A percentile compares a stretch with the other conserved stretches of the same genome.
Conservation (phyloP, 2,888 invertebrate genomes). For the Strigamia maritima region DNA sequence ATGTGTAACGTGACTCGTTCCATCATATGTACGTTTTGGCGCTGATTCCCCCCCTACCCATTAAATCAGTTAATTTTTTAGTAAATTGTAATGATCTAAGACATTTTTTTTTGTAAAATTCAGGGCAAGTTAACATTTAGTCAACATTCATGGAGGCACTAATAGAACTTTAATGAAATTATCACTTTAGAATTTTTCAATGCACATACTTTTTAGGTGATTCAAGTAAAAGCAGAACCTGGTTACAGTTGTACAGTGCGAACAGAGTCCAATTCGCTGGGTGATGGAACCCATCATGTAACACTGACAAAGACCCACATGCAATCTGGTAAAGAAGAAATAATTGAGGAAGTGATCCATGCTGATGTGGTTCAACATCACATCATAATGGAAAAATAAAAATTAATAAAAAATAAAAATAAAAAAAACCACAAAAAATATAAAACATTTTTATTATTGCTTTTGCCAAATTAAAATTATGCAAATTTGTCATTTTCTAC, state of each 20-base stretch:
- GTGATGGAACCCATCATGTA: conserved; percentile 37
- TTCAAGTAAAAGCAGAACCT: conserved; percentile 37
- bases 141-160: no score
- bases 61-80: no score
- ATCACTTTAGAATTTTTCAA: no score
- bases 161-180: no score
- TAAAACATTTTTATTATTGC: no score
- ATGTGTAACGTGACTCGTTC: no score
- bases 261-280: conserved; percentile 34
- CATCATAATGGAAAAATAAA: conserved; percentile 36
- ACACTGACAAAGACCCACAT: conserved; percentile 33
- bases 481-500: neutral
- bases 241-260: conserved; percentile 36
- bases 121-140: no score
- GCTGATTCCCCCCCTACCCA: no score
- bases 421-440: no score
- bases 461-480: neutral
- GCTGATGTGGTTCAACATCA: conserved; percentile 36
- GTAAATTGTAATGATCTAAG: no score
- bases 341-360: conserved; percentile 31
- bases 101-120: no score
- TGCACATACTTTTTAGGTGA: neutral
- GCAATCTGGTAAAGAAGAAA: conserved; percentile 35
- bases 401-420: neutral
- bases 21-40: no score